Evolutionary conservation across 2,113 vertebrate genomes (phyloP).

Genomic region (Passer domesticus): DNA sequence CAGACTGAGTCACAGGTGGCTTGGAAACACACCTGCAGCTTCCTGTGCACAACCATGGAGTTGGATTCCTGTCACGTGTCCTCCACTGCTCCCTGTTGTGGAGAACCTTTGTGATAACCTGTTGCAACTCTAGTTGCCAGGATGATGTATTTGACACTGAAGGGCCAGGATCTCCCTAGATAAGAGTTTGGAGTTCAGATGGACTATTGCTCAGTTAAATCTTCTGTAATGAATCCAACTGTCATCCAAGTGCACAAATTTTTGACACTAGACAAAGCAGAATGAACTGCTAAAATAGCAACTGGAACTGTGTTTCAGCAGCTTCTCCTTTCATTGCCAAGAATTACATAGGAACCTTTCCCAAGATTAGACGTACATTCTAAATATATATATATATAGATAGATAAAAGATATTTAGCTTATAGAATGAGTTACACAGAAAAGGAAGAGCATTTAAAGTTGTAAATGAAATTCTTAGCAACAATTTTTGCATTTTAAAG

Average conservation of each 20-base stretch:
- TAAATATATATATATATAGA: not conserved
- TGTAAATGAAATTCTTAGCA: not conserved
- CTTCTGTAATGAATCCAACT: not conserved
- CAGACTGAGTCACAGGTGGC: not conserved
- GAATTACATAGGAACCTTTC: not conserved
- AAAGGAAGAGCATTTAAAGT: not conserved
- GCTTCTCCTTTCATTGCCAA: not conserved
- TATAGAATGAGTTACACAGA: not conserved
- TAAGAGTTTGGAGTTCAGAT: not conserved
- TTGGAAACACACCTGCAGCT: not conserved
- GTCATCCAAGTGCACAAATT: not conserved
- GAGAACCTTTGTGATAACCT: not conserved
- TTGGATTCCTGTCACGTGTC: not conserved
- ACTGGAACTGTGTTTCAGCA: not conserved
- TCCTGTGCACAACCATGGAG: fast-evolving
- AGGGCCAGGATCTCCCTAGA: not conserved
- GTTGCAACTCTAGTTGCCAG: not conserved
- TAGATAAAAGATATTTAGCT: conserved; percentile 18
- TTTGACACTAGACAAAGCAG: not conserved
- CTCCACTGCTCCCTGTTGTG: not conserved
- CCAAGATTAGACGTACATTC: not conserved
- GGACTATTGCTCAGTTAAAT: not conserved
- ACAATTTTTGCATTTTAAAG: not conserved
- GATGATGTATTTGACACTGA: not conserved
- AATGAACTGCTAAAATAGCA: conserved; percentile 10